phyloP scores from a whole-genome alignment of 2,797 vertebrate species.

The Falco columbarius region DNA sequence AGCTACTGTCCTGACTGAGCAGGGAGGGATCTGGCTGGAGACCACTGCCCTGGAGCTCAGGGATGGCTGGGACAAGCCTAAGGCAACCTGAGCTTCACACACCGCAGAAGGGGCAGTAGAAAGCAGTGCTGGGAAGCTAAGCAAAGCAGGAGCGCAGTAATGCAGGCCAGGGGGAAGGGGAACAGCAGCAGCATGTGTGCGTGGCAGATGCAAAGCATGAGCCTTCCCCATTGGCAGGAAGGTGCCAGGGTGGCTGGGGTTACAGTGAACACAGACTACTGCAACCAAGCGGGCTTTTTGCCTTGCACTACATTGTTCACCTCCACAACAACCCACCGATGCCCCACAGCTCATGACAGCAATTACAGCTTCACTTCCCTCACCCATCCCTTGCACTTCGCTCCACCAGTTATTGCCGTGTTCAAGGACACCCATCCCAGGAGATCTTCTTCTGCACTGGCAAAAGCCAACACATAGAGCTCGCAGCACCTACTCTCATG shows the following conservation, averaged over 20 bases:
- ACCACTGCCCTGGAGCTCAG: background rate
- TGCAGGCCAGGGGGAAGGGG: background rate
- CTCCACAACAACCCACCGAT: background rate
- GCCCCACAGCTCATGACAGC: background rate
- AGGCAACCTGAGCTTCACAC: background rate
- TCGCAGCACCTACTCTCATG: background rate
- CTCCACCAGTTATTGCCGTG: background rate
- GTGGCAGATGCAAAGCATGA: background rate
- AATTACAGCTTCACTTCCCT: background rate
- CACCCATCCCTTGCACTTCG: background rate
- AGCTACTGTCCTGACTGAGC: background rate
- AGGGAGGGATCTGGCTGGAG: background rate
- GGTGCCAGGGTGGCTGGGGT: background rate
- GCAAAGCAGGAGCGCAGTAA: background rate
- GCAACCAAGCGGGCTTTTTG: background rate
- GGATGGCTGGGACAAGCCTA: background rate
- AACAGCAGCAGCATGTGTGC: background rate
- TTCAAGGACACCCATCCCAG: background rate
- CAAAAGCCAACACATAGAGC: background rate
- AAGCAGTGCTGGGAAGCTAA: background rate
- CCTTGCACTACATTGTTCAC: background rate
- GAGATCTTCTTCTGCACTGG: background rate
- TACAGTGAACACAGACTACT: background rate
- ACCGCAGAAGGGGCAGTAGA: background rate
- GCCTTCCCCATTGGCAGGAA: background rate